Conservation (phyloP, 2,113 vertebrate species). For the Neodon shergylaensis region DNA sequence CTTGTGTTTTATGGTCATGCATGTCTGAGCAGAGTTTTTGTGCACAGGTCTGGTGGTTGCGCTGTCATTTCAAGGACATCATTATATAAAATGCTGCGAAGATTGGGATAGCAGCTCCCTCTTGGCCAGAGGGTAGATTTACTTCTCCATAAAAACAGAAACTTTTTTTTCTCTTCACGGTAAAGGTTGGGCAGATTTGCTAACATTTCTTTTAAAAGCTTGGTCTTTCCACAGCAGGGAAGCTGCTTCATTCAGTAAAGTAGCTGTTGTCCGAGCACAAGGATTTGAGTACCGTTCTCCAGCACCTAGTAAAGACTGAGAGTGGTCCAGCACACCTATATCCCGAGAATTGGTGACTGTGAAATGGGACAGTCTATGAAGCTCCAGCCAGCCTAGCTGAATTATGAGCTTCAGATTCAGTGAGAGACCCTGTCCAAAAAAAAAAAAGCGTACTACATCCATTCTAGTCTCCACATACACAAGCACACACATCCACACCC, state of each 20-base stretch:
- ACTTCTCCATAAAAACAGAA: not conserved
- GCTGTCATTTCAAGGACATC: not conserved
- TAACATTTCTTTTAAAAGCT: not conserved
- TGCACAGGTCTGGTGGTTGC: not conserved
- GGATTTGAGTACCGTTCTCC: not conserved
- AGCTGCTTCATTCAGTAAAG: not conserved
- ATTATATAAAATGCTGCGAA: not conserved
- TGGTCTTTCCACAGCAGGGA: not conserved
- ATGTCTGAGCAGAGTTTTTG: not conserved
- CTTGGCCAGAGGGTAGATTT: not conserved
- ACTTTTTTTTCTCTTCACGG: not conserved
- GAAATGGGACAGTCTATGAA: not conserved
- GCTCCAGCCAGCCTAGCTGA: not conserved
- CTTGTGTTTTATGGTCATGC: not conserved
- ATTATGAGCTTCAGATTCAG: not conserved
- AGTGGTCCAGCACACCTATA: not conserved
- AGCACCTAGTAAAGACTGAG: too few species aligned
- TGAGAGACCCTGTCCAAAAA: not conserved
- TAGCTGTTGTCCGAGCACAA: not conserved
- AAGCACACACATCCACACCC: too few species aligned
- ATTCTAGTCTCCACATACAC: not conserved
- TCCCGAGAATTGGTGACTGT: not conserved
- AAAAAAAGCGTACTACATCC: too few species aligned
- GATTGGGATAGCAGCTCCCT: not conserved
- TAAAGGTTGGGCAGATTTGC: not conserved